phyloP scores from a whole-genome alignment of 2,113 vertebrate genomes.

The Fukomys damarensis region DNA sequence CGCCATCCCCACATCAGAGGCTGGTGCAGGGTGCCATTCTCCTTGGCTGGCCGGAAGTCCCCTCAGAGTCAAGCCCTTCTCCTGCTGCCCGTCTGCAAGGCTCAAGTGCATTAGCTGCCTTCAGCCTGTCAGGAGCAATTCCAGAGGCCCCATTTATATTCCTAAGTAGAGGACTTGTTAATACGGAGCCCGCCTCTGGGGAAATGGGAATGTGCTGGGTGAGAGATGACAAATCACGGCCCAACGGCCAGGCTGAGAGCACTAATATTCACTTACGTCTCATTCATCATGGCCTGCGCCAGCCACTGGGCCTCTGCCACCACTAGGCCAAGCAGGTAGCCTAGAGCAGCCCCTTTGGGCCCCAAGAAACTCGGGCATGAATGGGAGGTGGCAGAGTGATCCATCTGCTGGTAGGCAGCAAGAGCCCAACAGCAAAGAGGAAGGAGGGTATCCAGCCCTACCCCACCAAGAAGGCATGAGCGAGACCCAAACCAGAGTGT shows the following conservation, averaged over 20 bases:
- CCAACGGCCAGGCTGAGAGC: slow-evolving; percentile 3
- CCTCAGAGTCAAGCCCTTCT: not conserved
- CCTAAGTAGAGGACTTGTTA: slow-evolving; percentile 68
- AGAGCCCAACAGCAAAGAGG: not conserved
- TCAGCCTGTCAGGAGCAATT: slow-evolving; percentile 39
- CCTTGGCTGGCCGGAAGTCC: not conserved
- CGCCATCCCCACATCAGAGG: not conserved
- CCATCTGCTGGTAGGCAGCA: not conserved
- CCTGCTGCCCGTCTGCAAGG: not conserved
- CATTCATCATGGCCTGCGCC: not conserved
- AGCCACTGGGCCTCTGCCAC: not conserved
- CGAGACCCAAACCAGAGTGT: not conserved
- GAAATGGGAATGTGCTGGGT: slow-evolving; percentile 33
- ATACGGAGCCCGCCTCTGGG: slow-evolving; percentile 62
- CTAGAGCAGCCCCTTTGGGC: not conserved
- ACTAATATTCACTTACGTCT: slow-evolving; percentile 6
- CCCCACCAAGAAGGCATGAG: not conserved
- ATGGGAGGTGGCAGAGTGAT: not conserved
- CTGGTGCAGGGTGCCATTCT: too few relatives aligned
- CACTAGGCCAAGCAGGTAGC: not conserved
- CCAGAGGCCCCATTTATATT: slow-evolving; percentile 61
- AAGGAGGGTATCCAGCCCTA: too few relatives aligned
- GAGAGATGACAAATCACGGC: slow-evolving; percentile 53
- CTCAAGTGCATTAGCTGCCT: not conserved
- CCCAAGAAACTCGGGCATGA: not conserved